Evolutionary conservation across 2,888 invertebrate species (phyloP).

Genomic region (Clitarchus hookeri): DNA sequence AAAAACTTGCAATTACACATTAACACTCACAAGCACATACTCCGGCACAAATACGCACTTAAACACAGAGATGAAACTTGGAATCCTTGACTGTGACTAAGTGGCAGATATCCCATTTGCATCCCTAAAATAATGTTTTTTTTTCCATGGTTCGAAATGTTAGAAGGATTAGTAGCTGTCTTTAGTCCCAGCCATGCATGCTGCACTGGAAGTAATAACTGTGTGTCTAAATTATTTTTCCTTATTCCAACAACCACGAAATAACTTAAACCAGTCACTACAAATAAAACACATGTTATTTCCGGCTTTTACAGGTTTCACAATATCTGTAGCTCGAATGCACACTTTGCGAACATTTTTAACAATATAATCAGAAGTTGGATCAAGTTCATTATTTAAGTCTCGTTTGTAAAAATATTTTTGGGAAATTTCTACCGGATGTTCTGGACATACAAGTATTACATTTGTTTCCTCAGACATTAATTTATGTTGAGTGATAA

Average conservation of each 20-base stretch:
- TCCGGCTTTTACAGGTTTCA: too few species aligned
- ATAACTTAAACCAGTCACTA: background rate
- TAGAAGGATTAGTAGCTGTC: background rate
- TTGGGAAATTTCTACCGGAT: too few species aligned
- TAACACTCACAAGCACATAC: background rate
- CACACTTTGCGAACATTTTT: too few species aligned
- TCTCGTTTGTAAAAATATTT: too few species aligned
- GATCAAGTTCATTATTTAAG: too few species aligned
- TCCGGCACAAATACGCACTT: background rate
- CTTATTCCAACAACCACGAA: too few species aligned
- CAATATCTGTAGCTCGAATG: too few species aligned
- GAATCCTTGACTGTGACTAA: background rate
- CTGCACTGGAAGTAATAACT: background rate
- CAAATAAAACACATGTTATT: too few species aligned
- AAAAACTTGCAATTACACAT: background rate
- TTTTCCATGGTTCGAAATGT: background rate
- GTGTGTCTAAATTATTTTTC: background rate
- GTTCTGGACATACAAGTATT: too few species aligned
- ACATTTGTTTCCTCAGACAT: too few species aligned
- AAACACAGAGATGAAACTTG: background rate
- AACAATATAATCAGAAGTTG: too few species aligned
- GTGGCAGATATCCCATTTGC: background rate
- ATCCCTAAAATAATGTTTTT: background rate
- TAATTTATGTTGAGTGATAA: too few species aligned
- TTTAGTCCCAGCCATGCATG: constrained; percentile 14